phyloP scores from a whole-genome alignment of 2,113 vertebrate genomes.

The Lycaon pictus region DNA sequence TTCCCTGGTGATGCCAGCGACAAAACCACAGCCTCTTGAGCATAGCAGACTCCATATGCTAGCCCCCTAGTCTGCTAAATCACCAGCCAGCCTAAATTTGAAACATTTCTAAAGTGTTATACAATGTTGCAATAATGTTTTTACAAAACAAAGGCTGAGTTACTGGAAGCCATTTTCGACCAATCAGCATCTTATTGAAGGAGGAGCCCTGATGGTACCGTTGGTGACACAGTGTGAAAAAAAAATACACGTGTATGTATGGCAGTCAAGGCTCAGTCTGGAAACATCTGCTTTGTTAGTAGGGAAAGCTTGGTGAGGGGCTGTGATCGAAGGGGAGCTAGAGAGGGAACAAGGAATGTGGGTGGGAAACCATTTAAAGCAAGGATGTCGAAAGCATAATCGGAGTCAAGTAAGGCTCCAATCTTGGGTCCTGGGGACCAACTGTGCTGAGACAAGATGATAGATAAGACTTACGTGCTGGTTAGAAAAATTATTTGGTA shows the following conservation, averaged over 20 bases:
- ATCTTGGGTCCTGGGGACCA: background rate
- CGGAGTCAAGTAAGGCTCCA: background rate
- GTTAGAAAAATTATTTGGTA: too few relatives aligned
- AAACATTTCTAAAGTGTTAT: constrained; percentile 90
- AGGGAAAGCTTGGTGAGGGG: background rate
- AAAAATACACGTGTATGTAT: background rate
- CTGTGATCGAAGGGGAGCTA: background rate
- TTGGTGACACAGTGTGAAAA: constrained; percentile 74
- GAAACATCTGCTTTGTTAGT: constrained; percentile 59
- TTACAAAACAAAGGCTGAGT: constrained; percentile 90
- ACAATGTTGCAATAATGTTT: constrained; percentile 90
- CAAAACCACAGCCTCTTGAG: constrained; percentile 86
- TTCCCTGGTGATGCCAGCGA: constrained; percentile 83
- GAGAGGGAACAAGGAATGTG: background rate
- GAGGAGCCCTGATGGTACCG: constrained; percentile 75
- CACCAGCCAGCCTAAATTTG: constrained; percentile 88
- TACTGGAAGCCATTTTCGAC: constrained; percentile 88
- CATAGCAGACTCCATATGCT: constrained; percentile 89
- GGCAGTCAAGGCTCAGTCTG: constrained; percentile 45
- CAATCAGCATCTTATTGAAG: constrained; percentile 86
- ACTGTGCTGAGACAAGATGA: too few relatives aligned
- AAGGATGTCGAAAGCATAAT: background rate
- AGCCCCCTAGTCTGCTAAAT: constrained; percentile 88
- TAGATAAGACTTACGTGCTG: accelerated
- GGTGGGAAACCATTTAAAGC: background rate